Percentiles rank a stretch among this genome's conserved stretches.
phyloP scores from a whole-genome alignment of 2,888 invertebrate species.

The Chrysotoxum bicinctum region DNA sequence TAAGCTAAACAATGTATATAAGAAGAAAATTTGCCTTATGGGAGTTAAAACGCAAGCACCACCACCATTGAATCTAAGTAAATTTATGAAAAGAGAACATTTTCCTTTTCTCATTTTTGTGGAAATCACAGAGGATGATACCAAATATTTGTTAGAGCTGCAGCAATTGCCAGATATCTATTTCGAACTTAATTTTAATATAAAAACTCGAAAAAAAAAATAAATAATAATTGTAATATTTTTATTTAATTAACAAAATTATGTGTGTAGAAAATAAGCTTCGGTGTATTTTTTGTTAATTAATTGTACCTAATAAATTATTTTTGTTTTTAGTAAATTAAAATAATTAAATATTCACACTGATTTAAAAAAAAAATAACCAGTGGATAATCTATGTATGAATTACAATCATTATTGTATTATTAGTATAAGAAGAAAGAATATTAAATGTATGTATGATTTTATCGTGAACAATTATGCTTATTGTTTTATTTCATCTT shows the following conservation, averaged over 20 bases:
- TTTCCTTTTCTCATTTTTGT: slow-evolving; percentile 33
- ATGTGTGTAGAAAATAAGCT: slow-evolving; percentile 17
- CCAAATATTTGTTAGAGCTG: slow-evolving; percentile 59
- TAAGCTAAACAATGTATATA: slow-evolving; percentile 10
- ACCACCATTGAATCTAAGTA: slow-evolving; percentile 43
- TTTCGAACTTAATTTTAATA: slow-evolving; percentile 37
- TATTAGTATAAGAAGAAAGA: slow-evolving; percentile 48
- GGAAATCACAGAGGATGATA: slow-evolving; percentile 41
- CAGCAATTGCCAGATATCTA: slow-evolving; percentile 42
- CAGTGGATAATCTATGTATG: slow-evolving; percentile 32
- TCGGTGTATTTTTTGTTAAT: slow-evolving; percentile 40
- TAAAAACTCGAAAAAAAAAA: slow-evolving; percentile 44
- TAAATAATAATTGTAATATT: neutral
- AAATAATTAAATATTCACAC: neutral
- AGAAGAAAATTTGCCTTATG: slow-evolving; percentile 28
- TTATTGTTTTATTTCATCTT: neutral
- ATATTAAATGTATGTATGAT: slow-evolving; percentile 21
- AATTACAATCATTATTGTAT: slow-evolving; percentile 59
- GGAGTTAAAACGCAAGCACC: slow-evolving; percentile 14
- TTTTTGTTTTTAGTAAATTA: neutral
- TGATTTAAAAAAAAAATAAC: neutral
- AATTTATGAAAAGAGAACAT: slow-evolving; percentile 22
- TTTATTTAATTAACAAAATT: slow-evolving; percentile 34
- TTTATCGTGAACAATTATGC: slow-evolving; percentile 15
- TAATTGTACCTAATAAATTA: slow-evolving; percentile 57